A percentile compares a stretch with the other conserved stretches of the same genome.
Evolutionary conservation across 1,140 invertebrate genomes (phyloP).

Genomic region (Ceratina japonica): DNA sequence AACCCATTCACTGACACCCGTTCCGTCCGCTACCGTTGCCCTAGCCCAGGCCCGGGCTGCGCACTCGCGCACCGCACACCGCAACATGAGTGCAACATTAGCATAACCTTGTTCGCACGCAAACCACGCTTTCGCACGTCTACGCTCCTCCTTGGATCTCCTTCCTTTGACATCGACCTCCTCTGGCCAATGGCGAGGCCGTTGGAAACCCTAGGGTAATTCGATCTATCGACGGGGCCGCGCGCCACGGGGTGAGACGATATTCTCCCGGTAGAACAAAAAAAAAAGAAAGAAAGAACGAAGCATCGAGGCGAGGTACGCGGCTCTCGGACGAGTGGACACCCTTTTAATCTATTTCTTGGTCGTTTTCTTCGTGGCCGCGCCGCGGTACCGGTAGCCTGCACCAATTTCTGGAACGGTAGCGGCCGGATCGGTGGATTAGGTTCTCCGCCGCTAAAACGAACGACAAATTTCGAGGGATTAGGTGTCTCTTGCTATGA

Average conservation of each 20-base stretch:
- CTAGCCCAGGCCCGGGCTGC: conserved; percentile 5
- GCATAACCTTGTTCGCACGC: conserved; percentile 69
- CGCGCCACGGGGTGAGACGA: conserved; percentile 46
- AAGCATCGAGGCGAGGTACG: background rate
- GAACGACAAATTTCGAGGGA: conserved; percentile 58
- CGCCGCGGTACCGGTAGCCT: background rate
- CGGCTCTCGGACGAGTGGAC: conserved; percentile 40
- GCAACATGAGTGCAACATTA: conserved; percentile 58
- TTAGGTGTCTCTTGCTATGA: conserved; percentile 61
- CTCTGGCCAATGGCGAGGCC: conserved; percentile 57
- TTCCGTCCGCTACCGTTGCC: background rate
- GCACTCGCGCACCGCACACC: conserved; percentile 15
- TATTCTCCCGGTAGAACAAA: conserved; percentile 32
- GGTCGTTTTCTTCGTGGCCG: conserved; percentile 40
- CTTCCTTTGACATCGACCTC: conserved; percentile 57
- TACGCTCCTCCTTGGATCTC: conserved; percentile 54
- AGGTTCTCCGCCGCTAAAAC: conserved; percentile 48
- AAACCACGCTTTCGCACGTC: conserved; percentile 52
- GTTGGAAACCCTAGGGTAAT: conserved; percentile 61
- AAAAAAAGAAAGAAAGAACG: no score
- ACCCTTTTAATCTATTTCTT: conserved; percentile 33
- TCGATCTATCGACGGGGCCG: conserved; percentile 57
- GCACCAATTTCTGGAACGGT: conserved; percentile 54
- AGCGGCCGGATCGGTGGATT: conserved; percentile 57
- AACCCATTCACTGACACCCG: background rate